Conservation (phyloP, 2,888 invertebrate species). For the Harpagoxenus sublaevis region DNA sequence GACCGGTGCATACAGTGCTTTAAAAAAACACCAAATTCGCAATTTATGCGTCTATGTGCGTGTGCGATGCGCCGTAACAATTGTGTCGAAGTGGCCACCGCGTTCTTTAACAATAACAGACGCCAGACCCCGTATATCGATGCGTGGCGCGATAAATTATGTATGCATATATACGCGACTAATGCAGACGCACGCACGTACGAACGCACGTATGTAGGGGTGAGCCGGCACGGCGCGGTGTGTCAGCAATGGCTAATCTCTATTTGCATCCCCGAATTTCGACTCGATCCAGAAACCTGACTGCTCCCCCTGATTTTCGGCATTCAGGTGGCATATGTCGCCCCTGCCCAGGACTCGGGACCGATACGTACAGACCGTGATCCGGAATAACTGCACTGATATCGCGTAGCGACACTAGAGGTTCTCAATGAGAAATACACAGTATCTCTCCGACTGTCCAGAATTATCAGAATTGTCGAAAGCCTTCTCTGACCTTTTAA, state of each 20-base stretch:
- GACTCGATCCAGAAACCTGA: constrained; percentile 76
- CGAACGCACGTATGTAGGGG: constrained; percentile 55
- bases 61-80: constrained; percentile 27
- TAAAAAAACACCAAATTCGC: constrained; percentile 23
- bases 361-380: constrained; percentile 73
- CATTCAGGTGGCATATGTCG: constrained; percentile 85
- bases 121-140: constrained; percentile 67
- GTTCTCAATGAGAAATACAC: constrained; percentile 73
- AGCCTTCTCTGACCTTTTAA: neutral
- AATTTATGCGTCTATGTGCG: constrained; percentile 22
- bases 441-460: neutral
- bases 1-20: constrained; percentile 10
- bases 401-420: constrained; percentile 75
- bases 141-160: constrained; percentile 78
- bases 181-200: constrained; percentile 72
- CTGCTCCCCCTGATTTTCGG: constrained; percentile 81
- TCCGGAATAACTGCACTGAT: constrained; percentile 81
- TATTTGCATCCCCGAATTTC: constrained; percentile 80
- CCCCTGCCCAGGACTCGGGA: constrained; percentile 71
- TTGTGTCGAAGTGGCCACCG: constrained; percentile 36
- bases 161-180: constrained; percentile 71
- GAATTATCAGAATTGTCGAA: neutral
- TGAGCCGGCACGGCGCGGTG: constrained; percentile 56
- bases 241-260: constrained; percentile 77
- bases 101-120: constrained; percentile 47